phyloP scores from a whole-genome alignment of 1,140 invertebrate genomes.

The Oncopodura yosiiana region DNA sequence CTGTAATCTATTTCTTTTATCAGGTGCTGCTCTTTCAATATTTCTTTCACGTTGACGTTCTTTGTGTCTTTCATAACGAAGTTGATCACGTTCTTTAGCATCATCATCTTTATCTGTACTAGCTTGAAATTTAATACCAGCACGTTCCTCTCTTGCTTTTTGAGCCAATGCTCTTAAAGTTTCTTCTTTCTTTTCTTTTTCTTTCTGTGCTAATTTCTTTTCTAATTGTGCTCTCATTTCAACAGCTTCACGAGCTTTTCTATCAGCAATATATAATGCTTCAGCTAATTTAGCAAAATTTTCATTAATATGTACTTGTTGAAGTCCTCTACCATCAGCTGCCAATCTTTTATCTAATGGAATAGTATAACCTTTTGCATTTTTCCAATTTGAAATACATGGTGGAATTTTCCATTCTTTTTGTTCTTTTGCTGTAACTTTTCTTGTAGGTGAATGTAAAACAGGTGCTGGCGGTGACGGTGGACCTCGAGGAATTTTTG shows the following conservation, averaged over 20 bases:
- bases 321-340: conserved; percentile 92
- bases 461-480: conserved; percentile 96
- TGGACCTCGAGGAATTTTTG: conserved; percentile 92
- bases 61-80: conserved; percentile 80
- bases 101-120: conserved; percentile 56
- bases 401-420: conserved; percentile 99
- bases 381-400: conserved; percentile 99
- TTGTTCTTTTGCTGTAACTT: conserved; percentile 95
- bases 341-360: conserved; percentile 96
- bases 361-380: conserved; percentile 97
- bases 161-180: conserved; percentile 84
- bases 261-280: conserved; percentile 93
- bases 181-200: conserved; percentile 98
- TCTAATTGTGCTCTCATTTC: conserved; percentile 93
- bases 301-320: conserved; percentile 96
- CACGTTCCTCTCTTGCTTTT: conserved; percentile 87
- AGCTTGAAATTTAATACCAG: conserved; percentile 57
- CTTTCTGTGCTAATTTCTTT: conserved; percentile 91
- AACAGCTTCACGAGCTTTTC: conserved; percentile 90
- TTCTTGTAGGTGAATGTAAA: conserved; percentile 92
- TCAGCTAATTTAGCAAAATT: conserved; percentile 98
- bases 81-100: conserved; percentile 74
- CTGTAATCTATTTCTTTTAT: conserved; percentile 83
- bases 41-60: conserved; percentile 87
- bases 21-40: conserved; percentile 81